These are phyloP conservation scores for Brachirus orientalis DNA, from an alignment of 2,113 vertebrate genomes.

Conservation along the genomic window DNA sequence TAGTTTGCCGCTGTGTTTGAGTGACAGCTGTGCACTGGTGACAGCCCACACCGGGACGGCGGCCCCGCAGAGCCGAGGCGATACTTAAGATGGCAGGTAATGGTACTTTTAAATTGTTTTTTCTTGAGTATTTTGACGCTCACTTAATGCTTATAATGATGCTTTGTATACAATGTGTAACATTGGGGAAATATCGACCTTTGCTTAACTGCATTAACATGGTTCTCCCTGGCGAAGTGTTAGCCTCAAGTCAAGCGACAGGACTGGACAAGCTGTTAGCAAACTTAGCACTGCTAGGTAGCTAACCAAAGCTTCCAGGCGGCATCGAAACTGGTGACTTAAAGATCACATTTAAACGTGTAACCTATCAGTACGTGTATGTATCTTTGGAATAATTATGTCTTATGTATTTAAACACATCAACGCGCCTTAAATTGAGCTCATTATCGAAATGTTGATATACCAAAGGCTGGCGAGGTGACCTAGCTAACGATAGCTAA, in stretches of 20 bases:
- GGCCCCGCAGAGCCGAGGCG: constrained; percentile 74
- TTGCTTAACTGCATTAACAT: background rate
- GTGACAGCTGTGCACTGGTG: constrained; percentile 79
- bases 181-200: too few relatives aligned
- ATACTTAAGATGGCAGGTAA: constrained; percentile 87
- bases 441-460: constrained; percentile 56
- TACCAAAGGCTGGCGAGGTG: constrained; percentile 62
- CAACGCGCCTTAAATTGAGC: rapidly evolving
- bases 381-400: background rate
- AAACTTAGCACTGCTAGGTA: constrained; percentile 63
- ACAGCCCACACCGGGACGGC: constrained; percentile 79
- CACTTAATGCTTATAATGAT: background rate
- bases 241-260: constrained; percentile 51
- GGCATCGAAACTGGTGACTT: constrained; percentile 43
- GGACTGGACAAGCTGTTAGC: constrained; percentile 70
- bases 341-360: background rate
- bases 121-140: constrained; percentile 19
- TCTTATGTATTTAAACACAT: background rate
- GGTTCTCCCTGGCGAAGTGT: constrained; percentile 15
- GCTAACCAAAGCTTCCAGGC: constrained; percentile 49
- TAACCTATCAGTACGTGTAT: background rate
- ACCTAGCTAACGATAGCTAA: constrained; percentile 68
- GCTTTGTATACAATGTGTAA: background rate
- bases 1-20: constrained; percentile 68
- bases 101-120: constrained; percentile 57